These are phyloP conservation scores for Xiphophorus birchmanni DNA, from an alignment of 2,797 vertebrate species.

Conservation along the genomic window DNA sequence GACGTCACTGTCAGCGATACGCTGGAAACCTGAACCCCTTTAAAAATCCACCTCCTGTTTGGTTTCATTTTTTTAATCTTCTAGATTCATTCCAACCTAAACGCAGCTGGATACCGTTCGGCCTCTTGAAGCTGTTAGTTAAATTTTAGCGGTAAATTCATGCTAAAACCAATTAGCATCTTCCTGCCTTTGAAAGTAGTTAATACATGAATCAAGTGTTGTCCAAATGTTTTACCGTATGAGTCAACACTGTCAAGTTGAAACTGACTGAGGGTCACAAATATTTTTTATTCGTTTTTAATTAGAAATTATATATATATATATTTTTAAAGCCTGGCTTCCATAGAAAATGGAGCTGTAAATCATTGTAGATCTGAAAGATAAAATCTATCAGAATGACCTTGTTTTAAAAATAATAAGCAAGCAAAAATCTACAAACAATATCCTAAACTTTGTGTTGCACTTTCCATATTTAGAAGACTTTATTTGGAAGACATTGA, in stretches of 20 bases:
- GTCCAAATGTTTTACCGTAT: not conserved
- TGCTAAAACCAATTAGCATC: not conserved
- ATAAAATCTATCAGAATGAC: too few relatives aligned
- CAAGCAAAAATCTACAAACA: not conserved
- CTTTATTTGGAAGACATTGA: not conserved
- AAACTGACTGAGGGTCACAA: too few relatives aligned
- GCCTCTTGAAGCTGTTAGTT: not conserved
- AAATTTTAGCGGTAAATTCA: too few relatives aligned
- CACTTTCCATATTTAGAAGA: not conserved
- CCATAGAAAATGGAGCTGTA: not conserved
- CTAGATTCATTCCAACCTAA: constrained; percentile 12
- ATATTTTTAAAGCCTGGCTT: not conserved
- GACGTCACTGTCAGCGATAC: constrained; percentile 19
- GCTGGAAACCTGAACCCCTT: constrained; percentile 23
- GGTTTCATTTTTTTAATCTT: constrained; percentile 26
- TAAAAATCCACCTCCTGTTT: constrained; percentile 13
- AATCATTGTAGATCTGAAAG: too few relatives aligned
- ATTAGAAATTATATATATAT: not conserved
- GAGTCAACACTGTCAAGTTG: not conserved
- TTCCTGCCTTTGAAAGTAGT: not conserved
- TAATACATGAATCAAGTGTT: not conserved
- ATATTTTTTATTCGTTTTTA: not conserved
- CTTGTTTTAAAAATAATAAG: too few relatives aligned
- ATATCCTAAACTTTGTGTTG: not conserved
- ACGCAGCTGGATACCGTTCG: not conserved